Evolutionary conservation across 2,888 invertebrate species (phyloP), one percentile per base, ranked within the genome.

Genomic region (Ochropleura plecta): DNA sequence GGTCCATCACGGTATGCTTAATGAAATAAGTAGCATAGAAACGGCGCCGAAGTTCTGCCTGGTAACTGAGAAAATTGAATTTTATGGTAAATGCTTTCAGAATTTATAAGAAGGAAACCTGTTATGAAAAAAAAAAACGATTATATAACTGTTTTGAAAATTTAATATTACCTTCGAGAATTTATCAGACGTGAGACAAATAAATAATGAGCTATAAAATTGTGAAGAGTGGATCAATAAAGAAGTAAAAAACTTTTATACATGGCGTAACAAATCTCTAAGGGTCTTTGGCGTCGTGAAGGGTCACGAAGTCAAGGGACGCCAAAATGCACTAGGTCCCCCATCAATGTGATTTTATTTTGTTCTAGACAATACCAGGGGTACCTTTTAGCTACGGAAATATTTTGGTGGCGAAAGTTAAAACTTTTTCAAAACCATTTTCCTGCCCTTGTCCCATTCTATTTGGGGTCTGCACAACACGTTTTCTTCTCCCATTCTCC

Each of bases 131-230:
- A 40, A 57, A 53, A 12, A 20, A 12, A 12, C 12, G 0, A 51
- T 51, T n/a, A 9, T 18, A n/a, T 1, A 66, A 42, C 44, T 53
- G 51, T 59, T 63, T 63, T 57, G 6, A 62, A 62, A 66, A 53
- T 51, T 62, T 46, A 48, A 64, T 46, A n/a, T 65, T 44, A 20
- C 59, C 30, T 73, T 62, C 40, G 40, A 40, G 40, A 48, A 55
- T 53, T 80, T 79, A 49, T 59, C 5, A 48, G 53, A 44, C 53
- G 48, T 55, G 79, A 78, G 48, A 49, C 30, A 57, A 79, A 76
- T 63, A 40, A 40, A 63, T 71, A 71, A 57, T 46, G 18, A 76
- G 18, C 0, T 8, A 10, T 6, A 59, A 44, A 49, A 49, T 7
- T 16, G 40, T 14, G 46, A 4, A 78, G 44, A 77, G 18, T 51